phyloP scores from a whole-genome alignment of 1,140 invertebrate species.

The Drosophila kurseongensis region DNA sequence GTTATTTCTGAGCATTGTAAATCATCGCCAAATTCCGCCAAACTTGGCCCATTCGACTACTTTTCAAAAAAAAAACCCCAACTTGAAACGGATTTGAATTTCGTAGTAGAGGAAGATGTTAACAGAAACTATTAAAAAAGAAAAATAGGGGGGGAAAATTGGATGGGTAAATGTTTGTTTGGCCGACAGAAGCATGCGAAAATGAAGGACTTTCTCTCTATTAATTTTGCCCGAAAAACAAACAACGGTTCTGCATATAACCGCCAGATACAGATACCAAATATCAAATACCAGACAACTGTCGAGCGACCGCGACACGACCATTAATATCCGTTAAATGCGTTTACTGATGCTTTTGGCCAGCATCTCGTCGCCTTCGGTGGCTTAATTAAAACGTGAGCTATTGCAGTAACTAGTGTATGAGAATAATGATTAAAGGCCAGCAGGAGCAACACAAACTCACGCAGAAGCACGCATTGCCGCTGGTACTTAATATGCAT shows the following conservation, averaged over 20 bases:
- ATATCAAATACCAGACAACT: conserved; percentile 15
- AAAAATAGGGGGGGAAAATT: conserved; percentile 28
- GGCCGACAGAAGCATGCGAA: conserved; percentile 26
- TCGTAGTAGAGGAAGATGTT: conserved; percentile 27
- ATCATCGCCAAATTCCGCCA: too few relatives aligned
- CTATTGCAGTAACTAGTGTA: conserved; percentile 54
- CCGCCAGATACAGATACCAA: conserved; percentile 21
- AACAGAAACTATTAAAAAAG: conserved; percentile 13
- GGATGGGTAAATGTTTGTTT: conserved; percentile 48
- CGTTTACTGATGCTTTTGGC: conserved; percentile 31
- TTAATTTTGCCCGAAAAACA: conserved; percentile 17
- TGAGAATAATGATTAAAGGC: conserved; percentile 39
- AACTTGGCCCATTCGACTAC: neutral
- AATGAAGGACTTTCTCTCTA: conserved; percentile 40
- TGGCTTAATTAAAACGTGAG: conserved; percentile 67
- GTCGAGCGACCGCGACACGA: conserved; percentile 11
- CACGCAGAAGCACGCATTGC: conserved; percentile 23
- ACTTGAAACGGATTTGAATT: conserved; percentile 27
- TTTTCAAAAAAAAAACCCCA: conserved; percentile 29
- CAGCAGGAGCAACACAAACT: conserved; percentile 6
- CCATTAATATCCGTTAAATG: conserved; percentile 38
- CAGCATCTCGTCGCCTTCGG: conserved; percentile 10
- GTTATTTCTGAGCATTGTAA: too few relatives aligned
- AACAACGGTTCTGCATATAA: conserved; percentile 38
- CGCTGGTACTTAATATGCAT: neutral